Base-by-base conservation (phyloP, 2,797 vertebrate species). In the Galago senegalensis region DNA sequence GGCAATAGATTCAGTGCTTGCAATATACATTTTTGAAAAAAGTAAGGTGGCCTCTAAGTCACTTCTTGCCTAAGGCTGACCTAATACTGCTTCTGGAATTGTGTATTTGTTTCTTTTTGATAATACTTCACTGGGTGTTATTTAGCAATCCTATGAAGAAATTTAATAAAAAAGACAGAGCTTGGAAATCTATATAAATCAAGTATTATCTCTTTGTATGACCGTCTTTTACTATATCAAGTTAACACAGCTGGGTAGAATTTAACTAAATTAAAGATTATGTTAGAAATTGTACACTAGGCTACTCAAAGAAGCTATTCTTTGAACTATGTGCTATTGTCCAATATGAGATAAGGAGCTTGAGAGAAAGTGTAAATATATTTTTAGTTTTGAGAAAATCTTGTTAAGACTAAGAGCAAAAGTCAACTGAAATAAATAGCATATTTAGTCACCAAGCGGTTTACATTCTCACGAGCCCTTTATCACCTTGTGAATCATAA, bases 31-130 rank as follows among this genome's bases (percentile, higher is more conserved):
- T 49, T 21, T 69, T 9, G 43, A 34, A 86, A 11, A 84, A 9
- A 73, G 2, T 60, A 86, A 88, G 29, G 3, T 23, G 23, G 25
- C 6, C 6, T 73, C 2, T n/a, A 5, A 91, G 81, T 75, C 72
- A 79, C 14, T 69, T 70, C 91, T 87, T 93, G 77, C 91, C 90
- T 91, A 87, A 58, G 82, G 90, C 49, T 93, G 75, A 85, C 43
- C 85, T 92, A 53, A 94, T 46, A 80, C 7, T 85, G 86, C 61
- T 96, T 83, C 61, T 67, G 70, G 94, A 67, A 53, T 73, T 81
- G 89, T 53, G 49, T 95, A 37, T 77, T 92, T 73, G 25, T 67
- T 93, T 73, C 13, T 92, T 83, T 89, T 53, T 49, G 5, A 72
- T 73, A 96, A 88, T 20, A 29, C 21, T 89, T 87, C 16, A 58